Evolutionary conservation across 2,113 vertebrate genomes (phyloP).

Genomic region (Sander vitreus): DNA sequence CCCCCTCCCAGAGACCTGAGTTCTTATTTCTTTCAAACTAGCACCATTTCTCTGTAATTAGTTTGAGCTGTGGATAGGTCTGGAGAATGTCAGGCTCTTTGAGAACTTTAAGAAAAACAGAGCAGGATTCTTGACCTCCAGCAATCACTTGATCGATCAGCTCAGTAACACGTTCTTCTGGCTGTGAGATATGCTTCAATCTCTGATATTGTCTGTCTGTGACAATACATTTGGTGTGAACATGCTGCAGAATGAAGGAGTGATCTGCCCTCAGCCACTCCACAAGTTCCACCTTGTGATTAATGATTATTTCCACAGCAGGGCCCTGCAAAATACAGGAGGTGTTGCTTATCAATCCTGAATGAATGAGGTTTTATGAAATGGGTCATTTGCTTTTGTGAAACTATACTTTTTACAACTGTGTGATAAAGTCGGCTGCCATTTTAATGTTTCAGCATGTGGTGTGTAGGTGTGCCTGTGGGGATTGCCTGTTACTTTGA

Average conservation of each 20-base stretch:
- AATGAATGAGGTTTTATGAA: neutral
- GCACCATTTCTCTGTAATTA: neutral
- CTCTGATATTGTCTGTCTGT: neutral
- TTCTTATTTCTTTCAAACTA: no score
- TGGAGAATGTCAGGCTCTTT: neutral
- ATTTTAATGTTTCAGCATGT: neutral
- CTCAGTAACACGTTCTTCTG: neutral
- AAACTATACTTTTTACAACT: neutral
- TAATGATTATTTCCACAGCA: neutral
- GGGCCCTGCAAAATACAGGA: slow-evolving; percentile 3
- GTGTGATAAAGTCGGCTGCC: neutral
- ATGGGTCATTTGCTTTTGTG: neutral
- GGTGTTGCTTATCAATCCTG: neutral
- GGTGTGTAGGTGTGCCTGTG: neutral
- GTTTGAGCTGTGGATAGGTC: neutral
- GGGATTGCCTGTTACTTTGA: neutral
- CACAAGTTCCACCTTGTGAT: slow-evolving; percentile 13
- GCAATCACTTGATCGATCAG: slow-evolving; percentile 4
- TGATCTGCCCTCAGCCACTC: neutral
- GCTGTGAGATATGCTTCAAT: neutral
- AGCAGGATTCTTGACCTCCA: neutral
- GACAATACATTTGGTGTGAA: neutral
- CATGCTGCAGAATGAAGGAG: slow-evolving; percentile 28
- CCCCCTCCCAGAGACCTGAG: no score
- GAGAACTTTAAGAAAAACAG: slow-evolving; percentile 29